phyloP scores from a whole-genome alignment of 2,888 invertebrate genomes.

The Disparrhopalites patrizii region DNA sequence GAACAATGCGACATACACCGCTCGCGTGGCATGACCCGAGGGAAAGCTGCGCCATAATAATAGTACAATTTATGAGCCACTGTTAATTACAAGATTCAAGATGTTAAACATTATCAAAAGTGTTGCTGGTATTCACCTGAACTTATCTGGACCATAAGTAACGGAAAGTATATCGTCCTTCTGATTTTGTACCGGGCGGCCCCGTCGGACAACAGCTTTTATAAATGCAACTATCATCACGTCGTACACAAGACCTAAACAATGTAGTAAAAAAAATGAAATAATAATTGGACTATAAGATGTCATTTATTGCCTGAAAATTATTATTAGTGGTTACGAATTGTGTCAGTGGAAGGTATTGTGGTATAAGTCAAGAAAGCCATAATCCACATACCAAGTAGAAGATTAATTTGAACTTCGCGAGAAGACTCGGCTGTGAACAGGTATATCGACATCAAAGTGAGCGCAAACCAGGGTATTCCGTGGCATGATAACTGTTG shows the following conservation, averaged over 20 bases:
- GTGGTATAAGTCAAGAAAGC: neutral
- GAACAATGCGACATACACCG: constrained; percentile 70
- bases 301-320: neutral
- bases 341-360: neutral
- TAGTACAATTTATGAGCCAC: too few relatives aligned
- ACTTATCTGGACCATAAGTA: constrained; percentile 72
- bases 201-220: constrained; percentile 72
- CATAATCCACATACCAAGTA: constrained; percentile 63
- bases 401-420: constrained; percentile 79
- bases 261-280: constrained; percentile 45
- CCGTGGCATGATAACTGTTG: constrained; percentile 81
- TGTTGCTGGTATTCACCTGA: constrained; percentile 49
- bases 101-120: neutral
- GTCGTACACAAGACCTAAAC: constrained; percentile 73
- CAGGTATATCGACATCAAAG: constrained; percentile 74
- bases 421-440: constrained; percentile 65
- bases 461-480: constrained; percentile 74
- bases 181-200: constrained; percentile 66
- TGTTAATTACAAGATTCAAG: too few relatives aligned
- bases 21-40: constrained; percentile 87
- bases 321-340: neutral
- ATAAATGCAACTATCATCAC: constrained; percentile 69
- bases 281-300: too few relatives aligned
- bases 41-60: too few relatives aligned
- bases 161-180: constrained; percentile 65